Percentiles rank a stretch among this genome's conserved stretches.
Conservation (phyloP, 1,140 invertebrate genomes). For the Calliphora vicina region DNA sequence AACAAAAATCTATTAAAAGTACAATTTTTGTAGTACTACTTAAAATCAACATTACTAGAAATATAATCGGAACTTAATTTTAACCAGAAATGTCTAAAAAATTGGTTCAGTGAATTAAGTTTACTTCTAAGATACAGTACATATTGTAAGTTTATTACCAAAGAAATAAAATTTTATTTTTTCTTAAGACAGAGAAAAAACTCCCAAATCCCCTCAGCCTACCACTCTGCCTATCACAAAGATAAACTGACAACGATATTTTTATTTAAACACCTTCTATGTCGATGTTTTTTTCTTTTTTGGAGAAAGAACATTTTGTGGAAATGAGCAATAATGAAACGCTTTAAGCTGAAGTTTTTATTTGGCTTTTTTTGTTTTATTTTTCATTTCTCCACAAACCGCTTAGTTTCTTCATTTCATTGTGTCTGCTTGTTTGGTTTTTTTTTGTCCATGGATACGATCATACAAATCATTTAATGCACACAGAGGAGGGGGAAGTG, state of each 20-base stretch:
- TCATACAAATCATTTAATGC: slow-evolving; percentile 27
- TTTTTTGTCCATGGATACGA: slow-evolving; percentile 5
- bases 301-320: background rate
- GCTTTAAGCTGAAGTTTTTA: slow-evolving; percentile 7
- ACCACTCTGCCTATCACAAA: background rate
- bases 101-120: too few relatives aligned
- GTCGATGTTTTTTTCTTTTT: background rate
- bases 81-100: too few relatives aligned
- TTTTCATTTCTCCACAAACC: background rate
- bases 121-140: too few relatives aligned
- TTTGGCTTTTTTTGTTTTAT: background rate
- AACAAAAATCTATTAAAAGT: too few relatives aligned
- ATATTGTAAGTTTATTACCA: too few relatives aligned
- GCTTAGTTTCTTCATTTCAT: background rate
- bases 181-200: too few relatives aligned
- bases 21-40: too few relatives aligned
- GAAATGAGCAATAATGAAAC: slow-evolving; percentile 26
- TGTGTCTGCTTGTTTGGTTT: background rate
- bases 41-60: too few relatives aligned
- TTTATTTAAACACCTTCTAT: slow-evolving; percentile 28
- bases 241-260: background rate
- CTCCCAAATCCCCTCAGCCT: too few relatives aligned
- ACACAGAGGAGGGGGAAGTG: background rate
- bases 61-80: too few relatives aligned
- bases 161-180: too few relatives aligned